Percentiles rank a stretch among this genome's conserved stretches.
phyloP scores from a whole-genome alignment of 1,140 invertebrate species.

The Heliconius melpomene region DNA sequence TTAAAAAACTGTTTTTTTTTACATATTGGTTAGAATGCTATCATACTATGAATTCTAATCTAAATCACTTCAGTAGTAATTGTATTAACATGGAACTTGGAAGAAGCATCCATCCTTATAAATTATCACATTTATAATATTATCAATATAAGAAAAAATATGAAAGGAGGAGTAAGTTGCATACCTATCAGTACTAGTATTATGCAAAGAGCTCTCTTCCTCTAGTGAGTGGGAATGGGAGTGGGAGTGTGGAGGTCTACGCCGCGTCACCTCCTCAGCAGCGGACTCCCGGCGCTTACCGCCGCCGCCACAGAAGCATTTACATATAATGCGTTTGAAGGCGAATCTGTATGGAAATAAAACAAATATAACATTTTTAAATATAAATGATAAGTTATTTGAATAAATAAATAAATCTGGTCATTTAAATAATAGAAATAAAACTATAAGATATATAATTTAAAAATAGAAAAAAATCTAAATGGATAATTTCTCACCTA shows the following conservation, averaged over 20 bases:
- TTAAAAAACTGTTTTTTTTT: no score
- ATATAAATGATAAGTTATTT: neutral
- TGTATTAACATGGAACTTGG: no score
- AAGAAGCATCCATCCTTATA: no score
- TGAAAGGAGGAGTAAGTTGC: no score
- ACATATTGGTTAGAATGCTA: no score
- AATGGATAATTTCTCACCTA: conserved; percentile 71
- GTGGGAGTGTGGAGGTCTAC: conserved; percentile 52
- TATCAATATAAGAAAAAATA: no score
- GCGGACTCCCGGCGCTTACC: conserved; percentile 57
- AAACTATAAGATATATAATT: neutral
- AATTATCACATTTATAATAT: no score
- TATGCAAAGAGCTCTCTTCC: conserved; percentile 53
- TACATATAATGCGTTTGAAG: conserved; percentile 95
- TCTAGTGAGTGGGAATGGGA: conserved; percentile 67
- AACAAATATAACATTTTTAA: neutral
- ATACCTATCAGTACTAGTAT: conserved; percentile 53
- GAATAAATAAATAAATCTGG: no score
- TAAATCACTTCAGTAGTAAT: no score
- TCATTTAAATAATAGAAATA: no score
- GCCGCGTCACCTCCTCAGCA: conserved; percentile 49
- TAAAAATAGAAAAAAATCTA: neutral
- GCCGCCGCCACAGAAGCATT: conserved; percentile 85
- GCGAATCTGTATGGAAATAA: conserved; percentile 83
- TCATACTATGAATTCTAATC: no score